Evolutionary conservation across 1,140 invertebrate genomes (phyloP).

Genomic region (Lucilia sericata): DNA sequence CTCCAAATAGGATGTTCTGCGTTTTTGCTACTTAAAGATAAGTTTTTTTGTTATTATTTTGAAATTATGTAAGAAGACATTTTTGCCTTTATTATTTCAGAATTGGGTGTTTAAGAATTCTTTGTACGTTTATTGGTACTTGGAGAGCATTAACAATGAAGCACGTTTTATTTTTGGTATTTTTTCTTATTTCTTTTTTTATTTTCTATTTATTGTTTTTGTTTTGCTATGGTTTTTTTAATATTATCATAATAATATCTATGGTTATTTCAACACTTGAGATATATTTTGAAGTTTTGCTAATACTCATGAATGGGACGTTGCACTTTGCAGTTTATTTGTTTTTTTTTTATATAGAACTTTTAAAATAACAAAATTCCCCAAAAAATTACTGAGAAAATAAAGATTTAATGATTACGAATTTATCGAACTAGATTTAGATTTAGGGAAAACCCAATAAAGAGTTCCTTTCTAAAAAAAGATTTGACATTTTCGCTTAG

Average conservation of each 20-base stretch:
- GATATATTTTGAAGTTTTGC: not conserved
- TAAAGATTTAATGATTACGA: no score
- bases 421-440: no score
- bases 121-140: not conserved
- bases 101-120: slow-evolving; percentile 5
- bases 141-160: not conserved
- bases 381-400: no score
- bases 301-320: no score
- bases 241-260: not conserved
- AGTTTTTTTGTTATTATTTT: not conserved
- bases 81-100: not conserved
- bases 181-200: not conserved
- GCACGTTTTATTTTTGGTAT: not conserved
- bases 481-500: no score
- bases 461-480: no score
- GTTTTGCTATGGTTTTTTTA: not conserved
- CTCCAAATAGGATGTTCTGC: not conserved
- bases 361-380: no score
- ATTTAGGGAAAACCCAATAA: no score
- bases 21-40: not conserved
- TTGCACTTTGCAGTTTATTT: no score
- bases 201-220: not conserved
- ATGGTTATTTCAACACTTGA: not conserved
- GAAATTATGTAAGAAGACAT: not conserved
- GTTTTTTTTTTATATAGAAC: no score